Percentiles rank a stretch among this genome's conserved stretches.
These are phyloP conservation scores for Melierax canorus DNA, from an alignment of 2,113 vertebrate species.

Conservation along the genomic window DNA sequence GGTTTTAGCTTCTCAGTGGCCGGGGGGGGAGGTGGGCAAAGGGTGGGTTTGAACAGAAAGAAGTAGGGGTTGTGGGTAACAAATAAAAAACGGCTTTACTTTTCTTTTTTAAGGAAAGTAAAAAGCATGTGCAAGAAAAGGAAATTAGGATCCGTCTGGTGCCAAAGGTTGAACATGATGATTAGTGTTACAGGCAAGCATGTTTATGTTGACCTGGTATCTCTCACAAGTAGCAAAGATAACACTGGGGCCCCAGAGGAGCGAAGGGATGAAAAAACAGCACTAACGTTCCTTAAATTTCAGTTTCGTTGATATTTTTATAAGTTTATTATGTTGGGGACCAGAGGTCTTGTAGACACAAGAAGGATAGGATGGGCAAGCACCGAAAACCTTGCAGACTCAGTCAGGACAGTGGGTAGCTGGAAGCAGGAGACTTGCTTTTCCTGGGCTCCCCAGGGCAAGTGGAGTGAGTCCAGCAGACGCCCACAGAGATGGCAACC, in stretches of 20 bases:
- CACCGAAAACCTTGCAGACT: not conserved
- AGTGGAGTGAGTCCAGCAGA: not conserved
- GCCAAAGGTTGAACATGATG: not conserved
- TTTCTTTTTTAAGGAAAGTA: not conserved
- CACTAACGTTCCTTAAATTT: not conserved
- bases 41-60: not conserved
- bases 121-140: not conserved
- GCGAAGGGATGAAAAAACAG: not conserved
- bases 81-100: not conserved
- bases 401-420: not conserved
- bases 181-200: not conserved
- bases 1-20: rapidly evolving
- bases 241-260: not conserved
- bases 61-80: rapidly evolving
- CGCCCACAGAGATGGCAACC: not conserved
- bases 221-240: not conserved
- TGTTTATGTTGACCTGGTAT: rapidly evolving
- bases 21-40: no score
- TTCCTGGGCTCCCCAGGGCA: not conserved
- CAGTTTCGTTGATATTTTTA: not conserved
- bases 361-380: not conserved
- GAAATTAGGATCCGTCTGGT: not conserved
- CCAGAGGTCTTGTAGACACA: not conserved
- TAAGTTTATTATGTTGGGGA: not conserved
- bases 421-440: not conserved